Evolutionary conservation across 2,113 vertebrate genomes (phyloP).

Genomic region (Tympanuchus pallidicinctus): DNA sequence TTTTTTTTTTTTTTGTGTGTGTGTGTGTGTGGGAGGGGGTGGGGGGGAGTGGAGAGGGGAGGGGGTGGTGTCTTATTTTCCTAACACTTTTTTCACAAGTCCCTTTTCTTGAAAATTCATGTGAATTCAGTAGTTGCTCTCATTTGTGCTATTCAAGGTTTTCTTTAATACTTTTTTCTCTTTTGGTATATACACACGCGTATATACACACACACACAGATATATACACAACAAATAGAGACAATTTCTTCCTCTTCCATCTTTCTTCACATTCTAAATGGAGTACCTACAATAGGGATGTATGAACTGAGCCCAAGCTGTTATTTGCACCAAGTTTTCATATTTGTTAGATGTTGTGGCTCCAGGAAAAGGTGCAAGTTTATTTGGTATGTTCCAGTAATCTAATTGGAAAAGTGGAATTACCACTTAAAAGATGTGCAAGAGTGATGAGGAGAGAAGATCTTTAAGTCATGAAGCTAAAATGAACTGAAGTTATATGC

Average conservation of each 20-base stretch:
- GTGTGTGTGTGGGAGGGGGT: too few relatives aligned
- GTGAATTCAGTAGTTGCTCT: neutral
- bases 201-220: neutral
- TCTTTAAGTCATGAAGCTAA: constrained; percentile 70
- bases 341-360: constrained; percentile 33
- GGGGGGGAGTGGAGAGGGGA: too few relatives aligned
- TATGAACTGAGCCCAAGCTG: neutral
- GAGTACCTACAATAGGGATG: neutral
- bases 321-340: constrained; percentile 16
- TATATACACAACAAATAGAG: neutral
- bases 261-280: neutral
- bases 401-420: constrained; percentile 79
- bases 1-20: too few relatives aligned
- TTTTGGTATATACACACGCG: neutral
- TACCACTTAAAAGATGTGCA: constrained; percentile 69
- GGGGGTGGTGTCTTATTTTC: neutral
- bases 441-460: constrained; percentile 60
- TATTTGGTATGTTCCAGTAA: constrained; percentile 62
- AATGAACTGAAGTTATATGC: constrained; percentile 66
- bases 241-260: neutral
- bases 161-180: neutral
- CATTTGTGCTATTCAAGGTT: neutral
- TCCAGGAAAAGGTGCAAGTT: constrained; percentile 63
- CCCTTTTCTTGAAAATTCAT: neutral
- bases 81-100: neutral